A percentile compares a stretch with the other conserved stretches of the same genome.
phyloP scores from a whole-genome alignment of 1,140 invertebrate species.

The Drosophila nikananu region DNA sequence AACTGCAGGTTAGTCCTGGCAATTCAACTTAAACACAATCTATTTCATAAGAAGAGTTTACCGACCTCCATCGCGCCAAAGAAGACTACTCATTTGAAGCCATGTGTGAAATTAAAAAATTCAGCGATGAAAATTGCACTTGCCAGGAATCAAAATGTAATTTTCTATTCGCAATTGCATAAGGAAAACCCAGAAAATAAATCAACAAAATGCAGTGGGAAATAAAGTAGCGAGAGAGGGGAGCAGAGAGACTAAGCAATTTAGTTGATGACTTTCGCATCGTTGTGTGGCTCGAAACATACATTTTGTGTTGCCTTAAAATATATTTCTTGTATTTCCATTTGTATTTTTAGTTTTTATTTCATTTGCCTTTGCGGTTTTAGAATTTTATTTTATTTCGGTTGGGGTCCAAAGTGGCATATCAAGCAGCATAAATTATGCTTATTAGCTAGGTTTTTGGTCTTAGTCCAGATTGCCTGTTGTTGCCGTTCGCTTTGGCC shows the following conservation, averaged over 20 bases:
- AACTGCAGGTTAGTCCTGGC: slow-evolving; percentile 1
- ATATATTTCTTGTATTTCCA: slow-evolving; percentile 16
- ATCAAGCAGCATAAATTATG: slow-evolving; percentile 62
- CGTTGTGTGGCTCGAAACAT: background rate
- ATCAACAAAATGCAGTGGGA: slow-evolving; percentile 54
- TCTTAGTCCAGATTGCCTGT: slow-evolving; percentile 3
- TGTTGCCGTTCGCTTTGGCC: slow-evolving; percentile 55
- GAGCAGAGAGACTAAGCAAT: slow-evolving; percentile 8
- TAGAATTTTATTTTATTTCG: slow-evolving; percentile 22
- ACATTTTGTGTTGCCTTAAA: slow-evolving; percentile 2
- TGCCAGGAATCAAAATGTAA: slow-evolving; percentile 38
- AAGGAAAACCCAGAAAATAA: slow-evolving; percentile 32
- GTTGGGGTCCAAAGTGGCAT: slow-evolving; percentile 13
- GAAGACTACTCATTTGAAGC: slow-evolving; percentile 37
- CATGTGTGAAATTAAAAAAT: slow-evolving; percentile 78
- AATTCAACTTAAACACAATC: slow-evolving; percentile 7
- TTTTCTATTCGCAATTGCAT: slow-evolving; percentile 21
- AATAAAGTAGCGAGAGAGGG: background rate
- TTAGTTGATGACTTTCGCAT: slow-evolving; percentile 34
- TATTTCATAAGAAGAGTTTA: slow-evolving; percentile 19
- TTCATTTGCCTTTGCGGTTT: slow-evolving; percentile 36
- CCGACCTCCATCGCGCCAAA: background rate
- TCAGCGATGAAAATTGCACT: slow-evolving; percentile 43
- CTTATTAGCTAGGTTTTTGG: slow-evolving; percentile 34
- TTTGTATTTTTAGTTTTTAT: slow-evolving; percentile 42